phyloP scores from a whole-genome alignment of 2,888 invertebrate genomes.

The Amitus sp. region DNA sequence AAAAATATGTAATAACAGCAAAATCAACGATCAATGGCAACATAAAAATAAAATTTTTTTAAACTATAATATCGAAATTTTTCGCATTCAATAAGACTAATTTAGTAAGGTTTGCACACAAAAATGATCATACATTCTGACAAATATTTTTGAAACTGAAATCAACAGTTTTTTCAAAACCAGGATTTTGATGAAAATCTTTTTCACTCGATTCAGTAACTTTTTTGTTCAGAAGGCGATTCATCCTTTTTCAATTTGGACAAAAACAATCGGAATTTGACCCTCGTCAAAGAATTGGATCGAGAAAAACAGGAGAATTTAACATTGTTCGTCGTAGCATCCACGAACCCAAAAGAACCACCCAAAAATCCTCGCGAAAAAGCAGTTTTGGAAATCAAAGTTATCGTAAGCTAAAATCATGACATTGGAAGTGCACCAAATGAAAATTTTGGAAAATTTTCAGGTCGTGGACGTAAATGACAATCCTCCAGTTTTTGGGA shows the following conservation, averaged over 20 bases:
- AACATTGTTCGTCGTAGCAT: slow-evolving; percentile 67
- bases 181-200: too few species aligned
- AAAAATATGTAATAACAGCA: too few species aligned
- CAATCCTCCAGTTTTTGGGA: slow-evolving; percentile 68
- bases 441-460: slow-evolving; percentile 5
- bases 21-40: too few species aligned
- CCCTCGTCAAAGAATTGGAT: slow-evolving; percentile 64
- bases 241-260: slow-evolving; percentile 64
- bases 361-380: slow-evolving; percentile 53
- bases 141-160: too few species aligned
- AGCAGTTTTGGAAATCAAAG: slow-evolving; percentile 64
- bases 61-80: too few species aligned
- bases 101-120: too few species aligned
- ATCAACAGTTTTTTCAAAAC: too few species aligned
- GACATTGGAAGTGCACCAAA: not conserved
- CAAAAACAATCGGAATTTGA: slow-evolving; percentile 59
- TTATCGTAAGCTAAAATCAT: slow-evolving; percentile 60
- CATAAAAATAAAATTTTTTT: too few species aligned
- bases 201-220: too few species aligned
- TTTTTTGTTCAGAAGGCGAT: slow-evolving; percentile 54
- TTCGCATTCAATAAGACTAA: too few species aligned
- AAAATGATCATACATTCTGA: too few species aligned
- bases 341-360: slow-evolving; percentile 62
- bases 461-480: slow-evolving; percentile 74
- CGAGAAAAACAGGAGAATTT: slow-evolving; percentile 64